Evolutionary conservation across 37 sponge, comb jelly and placozoan species (phyloP).

Genomic region (Cladorhizidae sp.): DNA sequence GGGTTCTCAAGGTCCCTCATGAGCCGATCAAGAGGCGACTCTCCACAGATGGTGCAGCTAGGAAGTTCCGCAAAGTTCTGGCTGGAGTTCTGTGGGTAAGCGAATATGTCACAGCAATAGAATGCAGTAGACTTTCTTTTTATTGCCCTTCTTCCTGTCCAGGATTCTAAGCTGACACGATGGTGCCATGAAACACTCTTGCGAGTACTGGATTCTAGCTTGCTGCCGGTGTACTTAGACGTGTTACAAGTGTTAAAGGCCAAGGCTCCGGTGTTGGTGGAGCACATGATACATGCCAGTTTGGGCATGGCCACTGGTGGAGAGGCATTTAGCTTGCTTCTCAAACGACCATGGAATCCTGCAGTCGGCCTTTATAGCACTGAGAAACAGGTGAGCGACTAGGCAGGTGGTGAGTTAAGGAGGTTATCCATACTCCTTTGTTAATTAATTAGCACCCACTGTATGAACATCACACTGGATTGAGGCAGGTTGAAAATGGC

Average conservation of each 20-base stretch:
- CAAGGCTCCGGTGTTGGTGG: slow-evolving; percentile 70
- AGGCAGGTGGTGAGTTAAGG: too few species aligned
- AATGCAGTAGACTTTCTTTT: not conserved
- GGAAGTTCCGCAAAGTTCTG: slow-evolving; percentile 57
- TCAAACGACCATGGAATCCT: slow-evolving; percentile 85
- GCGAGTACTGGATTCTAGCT: slow-evolving; percentile 52
- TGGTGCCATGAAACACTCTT: slow-evolving; percentile 73
- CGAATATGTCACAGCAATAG: not conserved
- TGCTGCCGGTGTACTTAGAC: slow-evolving; percentile 86
- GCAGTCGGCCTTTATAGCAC: slow-evolving; percentile 53
- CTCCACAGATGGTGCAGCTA: slow-evolving; percentile 57
- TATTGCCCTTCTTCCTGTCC: not conserved
- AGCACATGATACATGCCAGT: slow-evolving; percentile 67
- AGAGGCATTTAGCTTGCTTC: slow-evolving; percentile 68
- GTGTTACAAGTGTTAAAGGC: slow-evolving; percentile 44
- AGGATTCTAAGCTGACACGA: slow-evolving; percentile 57
- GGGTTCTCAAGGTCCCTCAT: slow-evolving; percentile 35
- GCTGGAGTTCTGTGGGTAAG: slow-evolving; percentile 76
- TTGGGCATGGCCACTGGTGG: slow-evolving; percentile 35
- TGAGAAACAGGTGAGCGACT: slow-evolving; percentile 63
- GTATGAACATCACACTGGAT: too few species aligned
- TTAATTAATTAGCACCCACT: too few species aligned
- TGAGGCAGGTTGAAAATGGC: too few species aligned
- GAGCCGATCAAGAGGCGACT: slow-evolving; percentile 74
- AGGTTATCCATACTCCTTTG: too few species aligned